Conservation (phyloP, 2,888 invertebrate genomes). For the Elgonia sp. region DNA sequence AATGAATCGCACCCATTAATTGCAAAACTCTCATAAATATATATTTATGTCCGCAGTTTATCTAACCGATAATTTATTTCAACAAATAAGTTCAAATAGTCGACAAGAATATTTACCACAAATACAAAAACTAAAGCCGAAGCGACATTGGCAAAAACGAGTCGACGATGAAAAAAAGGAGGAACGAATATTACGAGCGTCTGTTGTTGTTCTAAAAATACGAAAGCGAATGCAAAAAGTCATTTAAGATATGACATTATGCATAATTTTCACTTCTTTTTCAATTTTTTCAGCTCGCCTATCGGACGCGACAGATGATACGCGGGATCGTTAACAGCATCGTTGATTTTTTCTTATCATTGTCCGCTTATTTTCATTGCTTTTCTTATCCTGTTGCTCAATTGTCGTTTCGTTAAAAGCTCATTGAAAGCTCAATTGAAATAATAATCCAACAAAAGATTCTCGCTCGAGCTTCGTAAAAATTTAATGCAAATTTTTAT, state of each 20-base stretch:
- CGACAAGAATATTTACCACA: not conserved
- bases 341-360: constrained; percentile 18
- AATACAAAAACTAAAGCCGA: not conserved
- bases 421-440: not conserved
- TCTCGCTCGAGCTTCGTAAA: not conserved
- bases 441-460: not conserved
- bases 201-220: constrained; percentile 21
- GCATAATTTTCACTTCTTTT: constrained; percentile 8
- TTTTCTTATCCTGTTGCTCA: constrained; percentile 30
- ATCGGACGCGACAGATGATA: not conserved
- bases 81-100: not conserved
- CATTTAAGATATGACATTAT: not conserved
- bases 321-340: too few relatives aligned
- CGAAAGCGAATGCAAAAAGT: not conserved
- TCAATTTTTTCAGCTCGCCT: not conserved
- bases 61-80: constrained; percentile 12
- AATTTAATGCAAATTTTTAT: too few relatives aligned
- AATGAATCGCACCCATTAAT: too few relatives aligned
- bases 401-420: constrained; percentile 4
- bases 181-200: too few relatives aligned
- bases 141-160: too few relatives aligned
- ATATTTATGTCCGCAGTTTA: not conserved
- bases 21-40: too few relatives aligned
- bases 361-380: constrained; percentile 27
- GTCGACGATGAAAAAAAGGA: too few relatives aligned